phyloP scores from a whole-genome alignment of 2,888 invertebrate genomes.

The Archips xylosteana region DNA sequence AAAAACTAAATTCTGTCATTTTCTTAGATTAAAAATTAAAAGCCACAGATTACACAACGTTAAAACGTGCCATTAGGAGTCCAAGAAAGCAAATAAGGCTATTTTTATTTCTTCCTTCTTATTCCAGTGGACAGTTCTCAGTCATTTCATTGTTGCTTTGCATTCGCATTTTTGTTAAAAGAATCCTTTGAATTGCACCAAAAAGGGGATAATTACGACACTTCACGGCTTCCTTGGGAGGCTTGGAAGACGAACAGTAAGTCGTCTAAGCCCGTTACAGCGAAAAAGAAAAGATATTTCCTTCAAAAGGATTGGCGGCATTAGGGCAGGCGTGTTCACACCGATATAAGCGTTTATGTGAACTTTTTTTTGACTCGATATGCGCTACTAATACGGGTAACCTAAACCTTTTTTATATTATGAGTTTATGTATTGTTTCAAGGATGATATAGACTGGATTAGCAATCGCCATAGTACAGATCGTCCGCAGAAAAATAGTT shows the following conservation, averaged over 20 bases:
- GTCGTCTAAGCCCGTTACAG: conserved; percentile 80
- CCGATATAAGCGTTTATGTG: conserved; percentile 48
- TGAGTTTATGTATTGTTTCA: too few species aligned
- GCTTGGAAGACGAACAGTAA: conserved; percentile 79
- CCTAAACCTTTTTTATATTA: too few species aligned
- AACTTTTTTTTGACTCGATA: neutral
- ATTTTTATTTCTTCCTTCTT: neutral
- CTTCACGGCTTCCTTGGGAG: conserved; percentile 78
- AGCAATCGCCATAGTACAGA: too few species aligned
- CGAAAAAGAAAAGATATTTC: conserved; percentile 76
- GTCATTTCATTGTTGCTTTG: neutral
- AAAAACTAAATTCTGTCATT: too few species aligned
- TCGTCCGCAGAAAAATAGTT: too few species aligned
- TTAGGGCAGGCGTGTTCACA: conserved; percentile 67
- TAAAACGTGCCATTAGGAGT: neutral
- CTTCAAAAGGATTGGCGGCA: conserved; percentile 79
- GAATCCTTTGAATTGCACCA: conserved; percentile 48
- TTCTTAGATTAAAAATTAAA: too few species aligned
- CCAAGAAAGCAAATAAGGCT: neutral
- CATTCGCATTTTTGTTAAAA: conserved; percentile 38
- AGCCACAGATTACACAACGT: neutral
- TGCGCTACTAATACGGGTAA: neutral
- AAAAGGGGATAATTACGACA: conserved; percentile 78
- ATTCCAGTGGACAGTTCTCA: neutral
- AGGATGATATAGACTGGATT: too few species aligned